Conservation (phyloP, 1,140 invertebrate species). For the Dinothrombium tinctorium region DNA sequence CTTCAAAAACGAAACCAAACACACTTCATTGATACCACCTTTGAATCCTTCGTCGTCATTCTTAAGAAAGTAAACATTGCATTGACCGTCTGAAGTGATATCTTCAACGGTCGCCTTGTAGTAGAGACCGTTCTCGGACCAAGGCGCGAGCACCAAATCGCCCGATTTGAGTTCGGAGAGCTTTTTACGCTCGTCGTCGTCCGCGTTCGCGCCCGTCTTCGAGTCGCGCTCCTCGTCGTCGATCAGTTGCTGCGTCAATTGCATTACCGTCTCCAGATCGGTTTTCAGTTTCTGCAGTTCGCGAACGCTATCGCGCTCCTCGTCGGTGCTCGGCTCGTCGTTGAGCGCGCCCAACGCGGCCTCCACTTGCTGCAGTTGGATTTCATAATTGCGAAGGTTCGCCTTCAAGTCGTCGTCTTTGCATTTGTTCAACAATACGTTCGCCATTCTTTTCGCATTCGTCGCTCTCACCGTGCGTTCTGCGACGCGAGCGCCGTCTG, state of each 20-base stretch:
- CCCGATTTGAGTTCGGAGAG: conserved; percentile 61
- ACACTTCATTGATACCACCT: conserved; percentile 8
- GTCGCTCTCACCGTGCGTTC: no score
- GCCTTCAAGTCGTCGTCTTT: conserved; percentile 42
- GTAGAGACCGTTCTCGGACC: conserved; percentile 56
- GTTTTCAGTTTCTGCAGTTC: conserved; percentile 64
- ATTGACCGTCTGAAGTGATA: conserved; percentile 51
- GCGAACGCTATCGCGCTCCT: no score
- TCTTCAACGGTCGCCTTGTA: conserved; percentile 76
- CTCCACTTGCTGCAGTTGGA: conserved; percentile 63
- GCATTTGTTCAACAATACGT: no score
- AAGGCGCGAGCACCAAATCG: conserved; percentile 57
- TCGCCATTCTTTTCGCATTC: no score
- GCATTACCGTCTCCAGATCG: conserved; percentile 31
- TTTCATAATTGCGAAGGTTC: conserved; percentile 48
- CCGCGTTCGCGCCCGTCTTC: conserved; percentile 1
- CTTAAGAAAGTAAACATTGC: conserved; percentile 53
- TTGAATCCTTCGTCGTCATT: no score
- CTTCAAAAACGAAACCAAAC: conserved; percentile 9
- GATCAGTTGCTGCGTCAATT: conserved; percentile 63
- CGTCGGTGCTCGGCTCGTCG: conserved; percentile 56
- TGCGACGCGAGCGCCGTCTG: no score
- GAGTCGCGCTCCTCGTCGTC: conserved; percentile 33
- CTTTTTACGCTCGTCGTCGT: no score
- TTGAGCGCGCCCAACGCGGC: conserved; percentile 75